Evolutionary conservation across 2,113 vertebrate species (phyloP), one percentile per base, ranked within the genome.

Genomic region (Gallinago jamesoni): DNA sequence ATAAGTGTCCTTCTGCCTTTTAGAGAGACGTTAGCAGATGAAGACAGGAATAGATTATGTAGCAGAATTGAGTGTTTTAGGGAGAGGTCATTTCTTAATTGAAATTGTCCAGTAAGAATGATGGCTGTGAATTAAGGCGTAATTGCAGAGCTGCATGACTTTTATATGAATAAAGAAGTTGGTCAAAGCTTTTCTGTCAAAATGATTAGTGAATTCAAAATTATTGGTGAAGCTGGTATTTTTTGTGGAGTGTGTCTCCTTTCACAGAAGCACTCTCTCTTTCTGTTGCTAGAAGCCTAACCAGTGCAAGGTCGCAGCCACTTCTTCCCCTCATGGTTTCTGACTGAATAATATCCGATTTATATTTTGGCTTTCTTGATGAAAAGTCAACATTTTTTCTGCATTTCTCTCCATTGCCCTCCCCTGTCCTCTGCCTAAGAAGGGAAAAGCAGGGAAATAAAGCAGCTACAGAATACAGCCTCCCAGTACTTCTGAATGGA

Each of bases 61-160:
- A 43, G 69, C 73, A 91, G 74, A 85, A 94, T 13, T 47, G 31
- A 84, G 73, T 45, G n/a, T 57, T 93, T 94, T 79, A 84, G n/a
- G 21, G n/a, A 78, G 57, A 89, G 73, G 73, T 94, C 15, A 75
- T 93, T 84, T 90, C 92, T 94, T 95, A 92, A 95, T 89, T 87
- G 91, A 85, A 94, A 79, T 92, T 73, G 62, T 73, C 77, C 47
- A 47, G 69, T 55, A 96, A 95, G 90, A 95, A 89, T 53, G 60
- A 95, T 94, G 76, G n/a, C 80, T 59, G 4, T 47, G 81, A 82
- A 82, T 91, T 95, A 88, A 94, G 55, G 62, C 19, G 0, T 59
- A 93, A 93, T 69, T 88, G 90, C 8, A 9, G 62, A 67, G 53
- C 53, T 2, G 7, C 33, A 7, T 92, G 68, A 50, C 69, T 87